phyloP scores from a whole-genome alignment of 2,113 vertebrate species.

The Odocoileus hemionus region DNA sequence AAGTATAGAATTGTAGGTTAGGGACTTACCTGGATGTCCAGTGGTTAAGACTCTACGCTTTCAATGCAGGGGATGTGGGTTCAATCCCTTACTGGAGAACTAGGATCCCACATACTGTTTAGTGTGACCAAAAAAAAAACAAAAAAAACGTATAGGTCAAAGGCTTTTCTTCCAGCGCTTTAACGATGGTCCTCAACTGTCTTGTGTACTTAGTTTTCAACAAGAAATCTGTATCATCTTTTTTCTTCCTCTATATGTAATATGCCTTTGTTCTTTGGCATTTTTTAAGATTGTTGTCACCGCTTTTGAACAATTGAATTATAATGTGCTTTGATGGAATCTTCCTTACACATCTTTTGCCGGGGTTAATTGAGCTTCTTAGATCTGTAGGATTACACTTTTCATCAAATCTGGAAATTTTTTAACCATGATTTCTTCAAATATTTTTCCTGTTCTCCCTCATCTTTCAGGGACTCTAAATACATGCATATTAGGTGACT shows the following conservation, averaged over 20 bases:
- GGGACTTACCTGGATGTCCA: neutral
- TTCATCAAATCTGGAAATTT: neutral
- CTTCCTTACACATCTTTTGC: neutral
- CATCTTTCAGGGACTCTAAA: neutral
- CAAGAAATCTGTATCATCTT: neutral
- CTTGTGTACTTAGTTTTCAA: neutral
- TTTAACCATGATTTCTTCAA: neutral
- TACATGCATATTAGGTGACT: neutral
- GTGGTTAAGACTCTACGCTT: neutral
- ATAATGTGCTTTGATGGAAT: neutral
- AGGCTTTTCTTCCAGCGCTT: neutral
- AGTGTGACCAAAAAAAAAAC: neutral
- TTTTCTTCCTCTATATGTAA: neutral
- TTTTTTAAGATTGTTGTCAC: neutral
- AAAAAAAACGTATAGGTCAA: neutral
- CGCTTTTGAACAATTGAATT: neutral
- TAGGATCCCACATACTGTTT: neutral
- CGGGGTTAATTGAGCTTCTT: neutral
- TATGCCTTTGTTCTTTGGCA: neutral
- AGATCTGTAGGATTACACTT: neutral
- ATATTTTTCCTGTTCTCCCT: neutral
- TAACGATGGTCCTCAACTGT: neutral
- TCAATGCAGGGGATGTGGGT: neutral
- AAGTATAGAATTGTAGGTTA: neutral
- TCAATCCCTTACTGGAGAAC: neutral